Conservation (phyloP, 1,140 invertebrate genomes). For the Polyergus mexicanus region DNA sequence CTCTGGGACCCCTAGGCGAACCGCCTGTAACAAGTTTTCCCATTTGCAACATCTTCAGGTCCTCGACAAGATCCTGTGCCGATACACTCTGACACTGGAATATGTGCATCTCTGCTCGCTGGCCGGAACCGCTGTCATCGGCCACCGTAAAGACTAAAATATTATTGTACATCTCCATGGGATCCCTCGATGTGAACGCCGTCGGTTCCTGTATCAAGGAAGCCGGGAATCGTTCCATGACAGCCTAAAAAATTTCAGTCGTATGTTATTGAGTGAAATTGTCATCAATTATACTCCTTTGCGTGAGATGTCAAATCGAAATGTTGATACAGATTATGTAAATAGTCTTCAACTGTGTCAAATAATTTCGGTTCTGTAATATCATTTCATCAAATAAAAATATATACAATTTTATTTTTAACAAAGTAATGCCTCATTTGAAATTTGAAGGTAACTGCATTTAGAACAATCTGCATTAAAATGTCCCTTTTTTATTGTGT, state of each 20-base stretch:
- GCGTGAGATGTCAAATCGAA: background rate
- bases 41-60: constrained; percentile 92
- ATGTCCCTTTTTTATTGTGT: too few relatives aligned
- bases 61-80: constrained; percentile 95
- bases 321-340: background rate
- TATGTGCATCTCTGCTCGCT: constrained; percentile 98
- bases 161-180: constrained; percentile 99
- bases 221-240: constrained; percentile 98
- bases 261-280: constrained; percentile 61
- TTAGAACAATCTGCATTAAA: too few relatives aligned
- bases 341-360: background rate
- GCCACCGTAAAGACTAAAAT: constrained; percentile 98
- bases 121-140: constrained; percentile 87
- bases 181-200: constrained; percentile 98
- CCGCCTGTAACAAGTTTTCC: constrained; percentile 90
- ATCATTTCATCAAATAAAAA: constrained; percentile 5
- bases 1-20: constrained; percentile 84
- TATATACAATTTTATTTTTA: too few relatives aligned
- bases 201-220: constrained; percentile 97
- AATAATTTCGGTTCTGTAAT: constrained; percentile 7
- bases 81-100: constrained; percentile 97
- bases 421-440: too few relatives aligned
- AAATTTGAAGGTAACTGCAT: too few relatives aligned
- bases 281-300: constrained; percentile 38
- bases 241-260: constrained; percentile 89